Base-by-base conservation (phyloP, 1,140 invertebrate species). In the Philotrypesis tridentata region DNA sequence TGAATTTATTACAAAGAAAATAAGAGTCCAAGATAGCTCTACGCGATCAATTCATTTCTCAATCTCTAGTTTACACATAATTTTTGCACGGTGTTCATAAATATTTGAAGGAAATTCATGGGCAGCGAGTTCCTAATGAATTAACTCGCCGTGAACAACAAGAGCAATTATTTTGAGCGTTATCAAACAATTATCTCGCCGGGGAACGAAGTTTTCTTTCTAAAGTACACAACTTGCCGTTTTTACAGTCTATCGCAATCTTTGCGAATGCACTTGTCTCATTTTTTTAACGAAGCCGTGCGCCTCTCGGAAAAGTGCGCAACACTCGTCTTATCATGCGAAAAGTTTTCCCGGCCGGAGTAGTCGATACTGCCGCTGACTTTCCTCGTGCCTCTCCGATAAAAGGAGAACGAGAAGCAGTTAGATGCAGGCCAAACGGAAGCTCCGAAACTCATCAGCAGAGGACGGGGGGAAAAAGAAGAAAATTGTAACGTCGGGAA, bases 321-420 rank as follows among this genome's bases (percentile, higher is more conserved):
- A 23, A 73, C 27, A 43, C 60, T 73, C 14, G 37, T 27, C 72
- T 78, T 83, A 84, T 83, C 77, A 79, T 29, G 68, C 61, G 76
- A 80, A 87, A 87, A 87, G 77, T 87, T 85, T 82, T 63, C 74
- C 61, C 31, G 29, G 72, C 71, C 78, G 73, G 85, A 82, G n/a
- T n/a, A n/a, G 65, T 74, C 84, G 80, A 80, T 82, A 76, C 63
- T 14, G 29, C 27, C 40, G 71, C 70, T 83, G 67, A 40, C 63
- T 84, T 85, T 48, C 73, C 68, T 67, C 71, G 21, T 4, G 75
- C 74, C 23, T 37, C 37, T 3, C 63, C 25, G 23, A 31, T 60
- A 43, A 78, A 70, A 68, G n/a, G 14, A 63, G n/a, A 29, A 79
- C 12, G 78, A 65, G 61, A 83, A 75, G 78, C 29, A 65, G 55